These are phyloP conservation scores for Eriocheir sinensis DNA, from an alignment of 1,140 invertebrate genomes.

Conservation along the genomic window DNA sequence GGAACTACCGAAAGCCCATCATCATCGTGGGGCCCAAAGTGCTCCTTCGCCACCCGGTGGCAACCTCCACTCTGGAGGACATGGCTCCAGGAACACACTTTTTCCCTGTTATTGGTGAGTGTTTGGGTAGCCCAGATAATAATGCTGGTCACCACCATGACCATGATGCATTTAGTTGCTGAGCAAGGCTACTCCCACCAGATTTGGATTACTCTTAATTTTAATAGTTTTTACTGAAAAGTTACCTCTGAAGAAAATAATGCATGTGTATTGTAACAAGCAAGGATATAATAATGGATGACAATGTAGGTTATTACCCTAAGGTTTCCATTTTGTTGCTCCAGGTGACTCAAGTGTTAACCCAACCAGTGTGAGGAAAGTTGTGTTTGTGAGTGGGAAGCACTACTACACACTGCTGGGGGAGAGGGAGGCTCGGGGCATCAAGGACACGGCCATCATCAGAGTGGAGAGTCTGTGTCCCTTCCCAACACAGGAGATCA, in stretches of 20 bases:
- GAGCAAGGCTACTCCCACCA: too few species aligned
- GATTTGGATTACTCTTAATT: too few species aligned
- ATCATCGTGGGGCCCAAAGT: constrained; percentile 95
- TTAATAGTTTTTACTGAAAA: too few species aligned
- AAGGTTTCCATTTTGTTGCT: constrained; percentile 79
- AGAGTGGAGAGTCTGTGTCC: constrained; percentile 95
- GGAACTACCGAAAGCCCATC: constrained; percentile 96
- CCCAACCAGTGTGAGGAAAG: constrained; percentile 87
- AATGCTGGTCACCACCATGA: background rate
- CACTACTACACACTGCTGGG: constrained; percentile 94
- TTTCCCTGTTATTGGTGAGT: constrained; percentile 89
- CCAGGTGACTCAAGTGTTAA: constrained; percentile 84
- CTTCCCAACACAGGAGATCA: constrained; percentile 92
- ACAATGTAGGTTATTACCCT: background rate
- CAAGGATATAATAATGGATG: background rate
- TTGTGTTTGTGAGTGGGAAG: constrained; percentile 96
- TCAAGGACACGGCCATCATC: constrained; percentile 91
- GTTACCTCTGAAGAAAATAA: background rate
- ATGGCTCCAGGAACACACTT: constrained; percentile 92
- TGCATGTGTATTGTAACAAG: background rate
- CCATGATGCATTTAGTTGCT: too few species aligned
- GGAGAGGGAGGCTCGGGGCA: constrained; percentile 86
- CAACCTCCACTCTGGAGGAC: constrained; percentile 89
- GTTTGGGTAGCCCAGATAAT: background rate
- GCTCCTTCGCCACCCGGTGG: constrained; percentile 90